Percentiles rank a stretch among this genome's conserved stretches.
Evolutionary conservation across 2,888 invertebrate species (phyloP).

Genomic region (Mesochorus sp.): DNA sequence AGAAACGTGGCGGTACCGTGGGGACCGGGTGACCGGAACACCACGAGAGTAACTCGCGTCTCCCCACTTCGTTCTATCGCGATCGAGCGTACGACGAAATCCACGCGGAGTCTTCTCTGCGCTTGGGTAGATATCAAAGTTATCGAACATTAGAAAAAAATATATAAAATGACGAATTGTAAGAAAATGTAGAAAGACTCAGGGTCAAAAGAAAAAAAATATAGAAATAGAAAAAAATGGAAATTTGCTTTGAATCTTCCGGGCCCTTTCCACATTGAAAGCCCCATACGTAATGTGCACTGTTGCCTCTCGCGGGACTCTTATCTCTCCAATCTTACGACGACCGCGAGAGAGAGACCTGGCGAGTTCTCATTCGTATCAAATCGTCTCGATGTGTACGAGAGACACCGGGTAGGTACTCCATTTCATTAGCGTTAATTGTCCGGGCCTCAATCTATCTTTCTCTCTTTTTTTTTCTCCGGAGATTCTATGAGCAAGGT

Average conservation of each 20-base stretch:
- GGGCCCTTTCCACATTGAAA: neutral
- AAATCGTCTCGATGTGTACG: slow-evolving; percentile 50
- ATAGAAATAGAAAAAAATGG: too few species aligned
- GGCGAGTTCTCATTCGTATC: slow-evolving; percentile 63
- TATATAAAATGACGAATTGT: neutral
- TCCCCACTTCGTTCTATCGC: slow-evolving; percentile 34
- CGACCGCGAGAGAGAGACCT: slow-evolving; percentile 22
- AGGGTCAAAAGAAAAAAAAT: too few species aligned
- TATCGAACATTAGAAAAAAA: neutral
- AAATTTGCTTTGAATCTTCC: too few species aligned
- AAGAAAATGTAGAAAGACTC: too few species aligned
- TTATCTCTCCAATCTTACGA: slow-evolving; percentile 35
- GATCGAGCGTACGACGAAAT: slow-evolving; percentile 1
- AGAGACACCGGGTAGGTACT: slow-evolving; percentile 69
- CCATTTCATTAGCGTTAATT: slow-evolving; percentile 78
- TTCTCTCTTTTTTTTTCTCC: neutral
- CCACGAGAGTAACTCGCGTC: slow-evolving; percentile 40
- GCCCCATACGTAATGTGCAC: neutral
- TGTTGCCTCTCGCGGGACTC: slow-evolving; percentile 17
- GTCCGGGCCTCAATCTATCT: slow-evolving; percentile 63
- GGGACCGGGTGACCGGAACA: slow-evolving; percentile 60
- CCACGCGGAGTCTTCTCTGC: neutral
- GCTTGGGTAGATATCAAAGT: neutral
- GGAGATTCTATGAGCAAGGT: slow-evolving; percentile 26
- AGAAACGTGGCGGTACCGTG: slow-evolving; percentile 59